Conservation (phyloP, 2,797 vertebrate species). For the Sebastes nivosus region DNA sequence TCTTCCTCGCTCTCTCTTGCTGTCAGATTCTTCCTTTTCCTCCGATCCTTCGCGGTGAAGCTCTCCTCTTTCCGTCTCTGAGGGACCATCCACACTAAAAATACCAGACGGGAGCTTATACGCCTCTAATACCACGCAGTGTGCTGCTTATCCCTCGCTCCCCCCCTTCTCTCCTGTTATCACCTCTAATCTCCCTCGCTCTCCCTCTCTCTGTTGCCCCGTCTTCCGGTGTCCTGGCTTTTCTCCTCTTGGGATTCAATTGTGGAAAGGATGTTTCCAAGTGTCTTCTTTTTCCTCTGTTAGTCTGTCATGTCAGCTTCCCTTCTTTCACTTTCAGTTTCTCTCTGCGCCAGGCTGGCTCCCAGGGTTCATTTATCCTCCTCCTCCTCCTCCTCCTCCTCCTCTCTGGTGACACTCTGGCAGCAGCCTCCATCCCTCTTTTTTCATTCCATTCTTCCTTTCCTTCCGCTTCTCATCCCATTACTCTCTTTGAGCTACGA, state of each 20-base stretch:
- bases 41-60: slow-evolving; percentile 4
- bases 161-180: slow-evolving; percentile 48
- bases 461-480: background rate
- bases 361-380: background rate
- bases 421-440: slow-evolving; percentile 3
- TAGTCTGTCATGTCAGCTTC: background rate
- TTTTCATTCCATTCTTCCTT: background rate
- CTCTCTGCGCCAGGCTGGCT: slow-evolving; percentile 1
- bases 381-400: background rate
- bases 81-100: slow-evolving; percentile 74
- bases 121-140: slow-evolving; percentile 68
- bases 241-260: slow-evolving; percentile 39
- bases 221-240: slow-evolving; percentile 40
- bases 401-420: slow-evolving; percentile 26
- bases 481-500: slow-evolving; percentile 11
- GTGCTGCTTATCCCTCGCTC: slow-evolving; percentile 69
- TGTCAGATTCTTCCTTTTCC: background rate
- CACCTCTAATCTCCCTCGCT: slow-evolving; percentile 58
- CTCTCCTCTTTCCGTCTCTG: slow-evolving; percentile 31
- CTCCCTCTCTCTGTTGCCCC: slow-evolving; percentile 7
- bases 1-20: background rate
- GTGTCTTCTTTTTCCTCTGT: background rate
- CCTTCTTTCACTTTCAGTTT: slow-evolving; percentile 26
- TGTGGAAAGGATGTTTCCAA: slow-evolving; percentile 16
- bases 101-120: slow-evolving; percentile 77